Base-by-base conservation (phyloP, 2,113 vertebrate species). In the Amazona guildingii region DNA sequence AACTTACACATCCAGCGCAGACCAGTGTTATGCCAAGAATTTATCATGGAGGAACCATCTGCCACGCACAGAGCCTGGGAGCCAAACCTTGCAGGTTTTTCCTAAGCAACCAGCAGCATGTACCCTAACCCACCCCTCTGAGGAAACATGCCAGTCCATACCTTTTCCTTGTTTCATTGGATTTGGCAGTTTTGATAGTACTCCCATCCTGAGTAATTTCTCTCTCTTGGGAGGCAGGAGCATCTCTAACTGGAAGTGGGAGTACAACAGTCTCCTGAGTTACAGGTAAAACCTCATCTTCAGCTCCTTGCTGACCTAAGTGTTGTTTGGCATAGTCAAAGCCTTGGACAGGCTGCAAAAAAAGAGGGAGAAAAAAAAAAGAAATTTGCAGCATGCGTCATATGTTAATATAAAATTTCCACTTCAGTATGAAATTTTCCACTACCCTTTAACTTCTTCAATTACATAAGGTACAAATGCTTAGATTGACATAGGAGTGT, bases 291-390 rank as follows among this genome's bases (percentile, higher is more conserved):
- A 98, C 98, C 91, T 99, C 99, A 86, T 99, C 99, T 39, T 99
- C 99, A 1, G 98, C 98, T 70, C 99, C 99, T 97, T 99, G 99
- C 96, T 99, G 99, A 81, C 99, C 99, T 96, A 99, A 97, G 96
- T 99, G 99, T 84, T 99, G 99, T 96, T 99, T 99, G 93, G 99
- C 99, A 76, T 99, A 99, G 97, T 99, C 99, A 94, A 99, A 99
- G 43, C 99, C 99, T 98, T 99, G 99, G 39, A 99, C 99, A 27
- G 99, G 99, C 99, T 99, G 97, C 77, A 92, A 88, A 91, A 88
- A 43, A 90, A 33, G 7, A 1, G 28, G 29, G 31, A 78, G 64
- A 86, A 68, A 90, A 41, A 37, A 37, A 86, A 85, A 69, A 92
- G 43, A 91, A 13, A 25, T 78, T 91, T 88, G 66, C 35, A 83